Base-by-base conservation (phyloP, 2,797 vertebrate species). In the Cuniculus paca region DNA sequence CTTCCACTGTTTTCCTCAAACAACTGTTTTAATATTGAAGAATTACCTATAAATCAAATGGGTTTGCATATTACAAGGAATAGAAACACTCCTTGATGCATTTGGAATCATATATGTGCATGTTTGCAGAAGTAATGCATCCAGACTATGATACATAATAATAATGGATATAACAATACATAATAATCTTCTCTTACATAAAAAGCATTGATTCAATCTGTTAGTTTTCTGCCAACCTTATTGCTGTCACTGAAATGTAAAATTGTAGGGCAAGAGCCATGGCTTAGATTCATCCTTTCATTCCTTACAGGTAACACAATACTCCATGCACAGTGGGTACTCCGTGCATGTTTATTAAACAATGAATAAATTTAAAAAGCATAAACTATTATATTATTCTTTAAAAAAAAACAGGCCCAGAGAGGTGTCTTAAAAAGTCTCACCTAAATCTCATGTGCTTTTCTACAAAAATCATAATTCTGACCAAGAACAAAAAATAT, bases 91-190 rank as follows among this genome's bases (percentile, higher is more conserved):
- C 42, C 85, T 90, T 52, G 58, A 84, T 16, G 74, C 24, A 58
- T 88, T 77, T 75, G 45, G 19, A 90, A 92, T 82, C 45, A n/a
- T 54, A 58, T n/a, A 91, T 39, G 12, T 85, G 17, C 10, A 45
- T 10, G 20, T 88, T 97, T 92, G 22, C 9, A 86, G 68, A 94
- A 96, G 81, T 78, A 91, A 83, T 60, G 1, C 34, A 88, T 60
- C 56, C 85, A 56, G 42, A 91, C 28, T 42, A 70, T 12, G 61
- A 70, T 52, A 12, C 45, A n/a, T 79, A 77, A 31, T n/a, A 82
- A 82, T 45, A 90, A 86, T 19, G 1, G 19, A 58, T 70, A 48
- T 10, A 88, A 78, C 14, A 63, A 17, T 78, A 26, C 48, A 13
- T 56, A n/a, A 65, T 70, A 70, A 58, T 91, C 45, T 52, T 48